Evolutionary conservation across 1,140 invertebrate species (phyloP).

Genomic region (Cotesia vestalis): DNA sequence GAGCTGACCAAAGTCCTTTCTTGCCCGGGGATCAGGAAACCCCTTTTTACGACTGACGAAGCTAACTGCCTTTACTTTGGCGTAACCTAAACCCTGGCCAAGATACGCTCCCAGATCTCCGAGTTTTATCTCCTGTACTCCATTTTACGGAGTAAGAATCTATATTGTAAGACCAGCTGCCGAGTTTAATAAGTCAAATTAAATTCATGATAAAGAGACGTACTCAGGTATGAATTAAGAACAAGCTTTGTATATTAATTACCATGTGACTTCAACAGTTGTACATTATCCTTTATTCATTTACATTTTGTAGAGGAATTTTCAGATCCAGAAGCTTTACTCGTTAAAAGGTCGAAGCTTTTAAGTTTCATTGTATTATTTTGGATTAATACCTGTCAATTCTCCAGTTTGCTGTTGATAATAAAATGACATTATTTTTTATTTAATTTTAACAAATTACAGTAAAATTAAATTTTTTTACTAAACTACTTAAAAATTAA

Average conservation of each 20-base stretch:
- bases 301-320: too few species aligned
- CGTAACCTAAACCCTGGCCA: slow-evolving; percentile 21
- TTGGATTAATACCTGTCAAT: too few species aligned
- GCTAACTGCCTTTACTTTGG: slow-evolving; percentile 33
- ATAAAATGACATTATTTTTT: too few species aligned
- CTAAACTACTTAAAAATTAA: too few species aligned
- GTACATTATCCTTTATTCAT: too few species aligned
- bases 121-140: slow-evolving; percentile 1
- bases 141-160: background rate
- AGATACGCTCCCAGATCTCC: background rate
- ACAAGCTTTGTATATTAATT: background rate
- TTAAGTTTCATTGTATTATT: too few species aligned
- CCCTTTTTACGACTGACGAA: slow-evolving; percentile 38
- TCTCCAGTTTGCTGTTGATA: too few species aligned
- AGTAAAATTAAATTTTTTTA: too few species aligned
- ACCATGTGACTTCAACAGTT: too few species aligned
- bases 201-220: slow-evolving; percentile 39
- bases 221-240: background rate
- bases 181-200: slow-evolving; percentile 55
- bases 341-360: too few species aligned
- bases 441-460: too few species aligned
- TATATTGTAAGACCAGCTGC: slow-evolving; percentile 43
- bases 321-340: too few species aligned
- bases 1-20: slow-evolving; percentile 37
- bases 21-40: slow-evolving; percentile 21